Evolutionary conservation across 2,113 vertebrate genomes (phyloP).

Genomic region (Pygathrix nemaeus): DNA sequence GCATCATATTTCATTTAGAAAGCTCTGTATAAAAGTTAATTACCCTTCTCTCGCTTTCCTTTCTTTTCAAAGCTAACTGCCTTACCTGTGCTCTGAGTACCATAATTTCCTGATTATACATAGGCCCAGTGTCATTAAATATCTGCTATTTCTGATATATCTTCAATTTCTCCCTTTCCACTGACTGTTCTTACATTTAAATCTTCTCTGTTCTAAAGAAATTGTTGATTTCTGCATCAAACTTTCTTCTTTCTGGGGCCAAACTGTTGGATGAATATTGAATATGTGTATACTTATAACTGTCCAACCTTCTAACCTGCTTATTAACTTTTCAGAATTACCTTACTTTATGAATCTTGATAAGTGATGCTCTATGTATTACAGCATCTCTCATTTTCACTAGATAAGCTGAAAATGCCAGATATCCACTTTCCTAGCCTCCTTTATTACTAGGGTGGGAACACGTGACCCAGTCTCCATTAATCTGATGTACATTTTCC

Average conservation of each 20-base stretch:
- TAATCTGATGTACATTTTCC: not conserved
- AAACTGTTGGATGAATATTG: not conserved
- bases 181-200: not conserved
- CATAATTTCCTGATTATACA: not conserved
- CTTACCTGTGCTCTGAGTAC: not conserved
- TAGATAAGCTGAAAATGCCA: not conserved
- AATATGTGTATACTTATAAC: not conserved
- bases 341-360: not conserved
- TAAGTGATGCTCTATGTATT: not conserved
- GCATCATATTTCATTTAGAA: not conserved
- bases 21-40: not conserved
- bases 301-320: not conserved
- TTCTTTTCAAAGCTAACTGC: not conserved
- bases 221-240: not conserved
- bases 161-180: not conserved
- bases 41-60: not conserved
- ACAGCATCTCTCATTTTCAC: not conserved
- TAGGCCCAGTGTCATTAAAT: not conserved
- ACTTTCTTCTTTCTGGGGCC: not conserved
- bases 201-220: not conserved
- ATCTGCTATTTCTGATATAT: not conserved
- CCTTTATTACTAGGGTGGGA: not conserved
- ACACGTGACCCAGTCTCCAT: not conserved
- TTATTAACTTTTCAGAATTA: not conserved
- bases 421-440: not conserved